phyloP scores from a whole-genome alignment of 2,797 vertebrate genomes.

The Phylloscopus collybita region DNA sequence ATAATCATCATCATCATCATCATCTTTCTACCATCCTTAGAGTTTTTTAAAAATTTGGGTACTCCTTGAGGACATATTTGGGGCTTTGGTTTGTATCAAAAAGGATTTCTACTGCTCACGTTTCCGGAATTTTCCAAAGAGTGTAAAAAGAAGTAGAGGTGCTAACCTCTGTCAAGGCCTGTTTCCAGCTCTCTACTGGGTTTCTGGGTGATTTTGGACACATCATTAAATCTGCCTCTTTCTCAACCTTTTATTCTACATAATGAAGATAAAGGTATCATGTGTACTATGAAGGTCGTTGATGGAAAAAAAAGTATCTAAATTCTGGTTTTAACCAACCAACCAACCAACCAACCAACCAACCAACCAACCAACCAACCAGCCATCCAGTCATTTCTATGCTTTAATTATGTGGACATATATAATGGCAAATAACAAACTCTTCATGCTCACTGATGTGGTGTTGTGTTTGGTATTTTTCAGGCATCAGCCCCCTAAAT shows the following conservation, averaged over 20 bases:
- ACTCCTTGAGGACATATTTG: rapidly evolving
- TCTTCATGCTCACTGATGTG: background rate
- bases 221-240: background rate
- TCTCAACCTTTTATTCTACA: background rate
- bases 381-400: background rate
- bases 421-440: background rate
- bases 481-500: background rate
- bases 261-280: background rate
- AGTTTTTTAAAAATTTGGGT: background rate
- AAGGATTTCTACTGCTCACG: background rate
- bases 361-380: background rate
- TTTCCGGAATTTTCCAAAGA: background rate
- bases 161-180: background rate
- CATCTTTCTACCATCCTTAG: background rate
- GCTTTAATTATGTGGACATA: background rate
- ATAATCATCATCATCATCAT: background rate
- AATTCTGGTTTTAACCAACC: background rate
- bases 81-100: background rate
- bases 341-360: background rate
- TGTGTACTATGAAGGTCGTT: background rate
- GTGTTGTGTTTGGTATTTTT: background rate
- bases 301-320: background rate
- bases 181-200: background rate
- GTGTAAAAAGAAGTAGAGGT: background rate
- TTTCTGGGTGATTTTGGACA: background rate